A percentile compares a stretch with the other conserved stretches of the same genome.
Conservation (phyloP, 2,113 vertebrate species). For the Gambusia affinis region DNA sequence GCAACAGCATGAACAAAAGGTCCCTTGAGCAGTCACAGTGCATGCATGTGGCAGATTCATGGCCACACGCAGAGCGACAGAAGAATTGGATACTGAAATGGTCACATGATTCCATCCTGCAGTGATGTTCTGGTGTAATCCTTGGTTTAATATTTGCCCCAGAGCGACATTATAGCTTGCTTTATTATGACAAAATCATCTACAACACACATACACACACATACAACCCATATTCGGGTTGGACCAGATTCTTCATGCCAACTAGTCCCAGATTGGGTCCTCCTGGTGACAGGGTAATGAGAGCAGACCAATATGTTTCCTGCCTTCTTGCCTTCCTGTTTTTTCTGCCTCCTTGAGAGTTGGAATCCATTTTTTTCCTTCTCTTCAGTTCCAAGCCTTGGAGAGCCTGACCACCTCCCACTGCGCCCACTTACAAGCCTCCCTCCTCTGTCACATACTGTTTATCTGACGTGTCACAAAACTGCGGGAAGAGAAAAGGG, state of each 20-base stretch:
- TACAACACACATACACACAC: too few species aligned
- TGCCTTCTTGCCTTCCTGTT: slow-evolving; percentile 37
- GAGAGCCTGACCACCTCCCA: slow-evolving; percentile 52
- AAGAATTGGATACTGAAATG: slow-evolving; percentile 40
- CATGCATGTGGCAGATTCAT: slow-evolving; percentile 24
- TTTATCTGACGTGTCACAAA: slow-evolving; percentile 29
- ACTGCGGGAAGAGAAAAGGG: not conserved
- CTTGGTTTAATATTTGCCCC: slow-evolving; percentile 42
- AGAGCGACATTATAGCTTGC: not conserved
- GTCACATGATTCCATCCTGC: slow-evolving; percentile 16
- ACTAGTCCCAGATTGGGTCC: slow-evolving; percentile 57
- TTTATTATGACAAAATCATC: not conserved
- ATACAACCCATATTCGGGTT: slow-evolving; percentile 24
- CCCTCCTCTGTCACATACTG: slow-evolving; percentile 36
- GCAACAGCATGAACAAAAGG: slow-evolving; percentile 35
- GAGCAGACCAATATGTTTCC: slow-evolving; percentile 65
- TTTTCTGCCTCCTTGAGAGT: slow-evolving; percentile 45
- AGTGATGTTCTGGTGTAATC: slow-evolving; percentile 55
- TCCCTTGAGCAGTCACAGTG: slow-evolving; percentile 47
- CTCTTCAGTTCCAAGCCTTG: slow-evolving; percentile 28
- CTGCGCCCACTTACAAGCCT: slow-evolving; percentile 63
- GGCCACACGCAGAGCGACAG: slow-evolving; percentile 42
- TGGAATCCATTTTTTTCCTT: slow-evolving; percentile 16
- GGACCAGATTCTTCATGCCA: slow-evolving; percentile 59
- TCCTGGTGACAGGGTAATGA: slow-evolving; percentile 69